These are phyloP conservation scores for Mobula hypostoma DNA, from an alignment of 2,113 vertebrate species.

Conservation along the genomic window DNA sequence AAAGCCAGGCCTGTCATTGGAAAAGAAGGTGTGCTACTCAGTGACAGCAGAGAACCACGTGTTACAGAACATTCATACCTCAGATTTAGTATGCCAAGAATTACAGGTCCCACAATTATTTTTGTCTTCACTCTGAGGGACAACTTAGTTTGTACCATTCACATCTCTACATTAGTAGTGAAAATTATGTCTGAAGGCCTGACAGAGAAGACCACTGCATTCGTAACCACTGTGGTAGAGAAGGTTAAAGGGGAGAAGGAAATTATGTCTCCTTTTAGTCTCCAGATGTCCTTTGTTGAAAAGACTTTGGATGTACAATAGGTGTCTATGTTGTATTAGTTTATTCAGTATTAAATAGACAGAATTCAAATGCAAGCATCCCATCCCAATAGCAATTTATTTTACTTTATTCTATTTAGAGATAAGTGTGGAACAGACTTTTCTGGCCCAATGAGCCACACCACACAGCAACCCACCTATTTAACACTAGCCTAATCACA, in stretches of 20 bases:
- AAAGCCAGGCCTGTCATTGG: too few relatives aligned
- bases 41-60: too few relatives aligned
- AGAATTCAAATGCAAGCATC: background rate
- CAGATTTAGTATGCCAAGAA: background rate
- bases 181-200: background rate
- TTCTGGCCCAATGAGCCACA: too few relatives aligned
- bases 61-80: too few relatives aligned
- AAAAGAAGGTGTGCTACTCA: too few relatives aligned
- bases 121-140: background rate
- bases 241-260: background rate
- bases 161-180: background rate
- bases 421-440: too few relatives aligned
- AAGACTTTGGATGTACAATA: background rate
- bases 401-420: too few relatives aligned
- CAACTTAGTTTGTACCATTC: background rate
- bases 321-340: background rate
- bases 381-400: background rate
- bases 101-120: background rate
- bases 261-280: background rate
- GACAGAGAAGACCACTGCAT: background rate
- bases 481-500: too few relatives aligned
- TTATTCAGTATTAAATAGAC: background rate
- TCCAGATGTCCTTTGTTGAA: background rate
- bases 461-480: too few relatives aligned
- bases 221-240: background rate